Evolutionary conservation across 2,113 vertebrate species (phyloP), one percentile per base, ranked within the genome.

Genomic region (Lepus americanus): DNA sequence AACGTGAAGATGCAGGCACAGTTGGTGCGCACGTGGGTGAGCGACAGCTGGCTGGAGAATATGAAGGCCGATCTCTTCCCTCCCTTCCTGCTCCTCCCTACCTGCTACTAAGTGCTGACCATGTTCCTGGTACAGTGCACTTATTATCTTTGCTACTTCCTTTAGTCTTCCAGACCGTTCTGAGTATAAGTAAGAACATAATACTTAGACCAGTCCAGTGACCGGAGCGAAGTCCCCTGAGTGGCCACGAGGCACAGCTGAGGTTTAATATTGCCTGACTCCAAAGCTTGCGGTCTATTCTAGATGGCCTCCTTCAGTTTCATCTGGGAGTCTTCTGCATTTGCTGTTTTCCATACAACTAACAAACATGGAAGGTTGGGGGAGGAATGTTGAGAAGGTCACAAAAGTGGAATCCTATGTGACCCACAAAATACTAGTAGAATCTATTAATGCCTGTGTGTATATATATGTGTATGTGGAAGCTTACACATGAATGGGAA

Each of bases 121-220:
- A 0, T 31, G 4, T 20, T 59, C 10, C 1, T 16, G 39, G 64
- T 31, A n/a, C 0, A 61, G 23, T n/a, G 44, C 9, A 9, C 44
- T 44, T 44, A 8, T 20, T 72, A 1, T 6, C 10, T 66, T 64
- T 76, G 76, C 87, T 20, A 44, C 70, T 61, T 67, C 27, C 31
- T 69, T 36, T n/a, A 31, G 61, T 63, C 29, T 63, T 84, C 31
- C 44, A 79, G 66, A 77, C 29, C 55, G 49, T 79, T 94, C 29
- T 11, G 51, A 79, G 61, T 76, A 13, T 92, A 93, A 87, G 39
- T 6, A 10, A 96, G 77, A 64, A 88, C 9, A 31, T 66, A 49
- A 89, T 76, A 74, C 70, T 90, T 27, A 55, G 95, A 63, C 36
- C 73, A 36, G 51, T 85, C 29, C 87, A 76, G 11, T 63, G 76